A percentile compares a stretch with the other conserved stretches of the same genome.
Conservation (phyloP, 2,113 vertebrate genomes). For the Pseudorectes ferrugineus region DNA sequence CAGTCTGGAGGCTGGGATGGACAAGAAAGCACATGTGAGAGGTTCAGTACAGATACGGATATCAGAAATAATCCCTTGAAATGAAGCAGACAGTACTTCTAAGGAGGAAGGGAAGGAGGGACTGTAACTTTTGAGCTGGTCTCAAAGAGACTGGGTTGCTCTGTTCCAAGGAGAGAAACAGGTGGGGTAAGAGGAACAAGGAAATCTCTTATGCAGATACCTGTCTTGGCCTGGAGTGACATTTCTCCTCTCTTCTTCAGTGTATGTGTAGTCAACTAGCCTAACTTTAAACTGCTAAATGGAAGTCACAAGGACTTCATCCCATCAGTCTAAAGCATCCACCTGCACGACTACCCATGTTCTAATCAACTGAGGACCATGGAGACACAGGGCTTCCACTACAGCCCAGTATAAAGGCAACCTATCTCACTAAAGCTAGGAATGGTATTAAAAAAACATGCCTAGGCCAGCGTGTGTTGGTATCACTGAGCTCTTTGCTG, state of each 20-base stretch:
- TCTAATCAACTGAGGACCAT: background rate
- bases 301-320: background rate
- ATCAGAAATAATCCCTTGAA: background rate
- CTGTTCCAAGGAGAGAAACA: background rate
- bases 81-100: background rate
- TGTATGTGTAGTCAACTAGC: background rate
- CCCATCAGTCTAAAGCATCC: background rate
- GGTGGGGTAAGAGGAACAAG: background rate
- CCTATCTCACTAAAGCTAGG: background rate
- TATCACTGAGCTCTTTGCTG: background rate
- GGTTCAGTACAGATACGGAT: background rate
- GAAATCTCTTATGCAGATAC: background rate
- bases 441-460: background rate
- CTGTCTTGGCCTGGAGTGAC: background rate
- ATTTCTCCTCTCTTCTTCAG: background rate
- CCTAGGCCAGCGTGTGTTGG: accelerated
- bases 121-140: background rate
- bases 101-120: background rate
- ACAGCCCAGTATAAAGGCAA: background rate
- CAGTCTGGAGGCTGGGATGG: background rate
- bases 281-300: background rate
- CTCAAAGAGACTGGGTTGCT: background rate
- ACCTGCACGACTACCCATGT: background rate
- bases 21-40: background rate
- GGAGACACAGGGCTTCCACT: background rate